Percentiles rank a stretch among this genome's conserved stretches.
Conservation (phyloP, 2,113 vertebrate genomes). For the Engraulis encrasicolus region DNA sequence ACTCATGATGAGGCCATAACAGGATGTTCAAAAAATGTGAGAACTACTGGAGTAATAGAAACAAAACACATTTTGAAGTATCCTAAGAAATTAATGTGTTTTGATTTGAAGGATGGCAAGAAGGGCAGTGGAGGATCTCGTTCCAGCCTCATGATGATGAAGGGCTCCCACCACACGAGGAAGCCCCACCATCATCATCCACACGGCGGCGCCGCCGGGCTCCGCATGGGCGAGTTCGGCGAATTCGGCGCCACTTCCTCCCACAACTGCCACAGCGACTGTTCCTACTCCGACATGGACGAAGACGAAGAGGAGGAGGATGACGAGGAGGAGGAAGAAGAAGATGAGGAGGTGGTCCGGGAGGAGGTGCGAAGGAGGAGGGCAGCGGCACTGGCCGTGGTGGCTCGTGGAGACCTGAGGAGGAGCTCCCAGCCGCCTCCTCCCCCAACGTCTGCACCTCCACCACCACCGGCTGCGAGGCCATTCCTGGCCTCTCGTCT, state of each 20-base stretch:
- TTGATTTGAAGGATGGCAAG: constrained; percentile 84
- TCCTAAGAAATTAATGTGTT: too few relatives aligned
- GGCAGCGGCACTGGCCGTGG: constrained; percentile 19
- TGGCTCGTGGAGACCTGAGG: constrained; percentile 44
- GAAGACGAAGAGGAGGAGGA: constrained; percentile 87
- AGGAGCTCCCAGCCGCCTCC: too few relatives aligned
- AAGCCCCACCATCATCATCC: too few relatives aligned
- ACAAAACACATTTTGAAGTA: too few relatives aligned
- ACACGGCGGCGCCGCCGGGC: too few relatives aligned
- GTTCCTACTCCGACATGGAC: constrained; percentile 92
- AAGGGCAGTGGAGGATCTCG: constrained; percentile 59
- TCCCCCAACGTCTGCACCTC: too few relatives aligned
- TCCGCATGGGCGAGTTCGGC: constrained; percentile 53
- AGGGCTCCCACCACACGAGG: constrained; percentile 75
- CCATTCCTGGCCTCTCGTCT: constrained; percentile 86
- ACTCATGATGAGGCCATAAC: too few relatives aligned
- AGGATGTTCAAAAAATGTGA: too few relatives aligned
- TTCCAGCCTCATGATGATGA: constrained; percentile 69
- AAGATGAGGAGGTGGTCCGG: constrained; percentile 64
- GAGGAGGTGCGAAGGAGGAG: constrained; percentile 49
- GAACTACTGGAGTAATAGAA: too few relatives aligned
- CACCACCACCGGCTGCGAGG: constrained; percentile 48
- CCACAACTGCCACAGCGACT: constrained; percentile 90
- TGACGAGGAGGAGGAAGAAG: constrained; percentile 45
- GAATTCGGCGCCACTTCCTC: constrained; percentile 59